Evolutionary conservation across 2,797 vertebrate species (phyloP).

Genomic region (Psittacula derbiana): DNA sequence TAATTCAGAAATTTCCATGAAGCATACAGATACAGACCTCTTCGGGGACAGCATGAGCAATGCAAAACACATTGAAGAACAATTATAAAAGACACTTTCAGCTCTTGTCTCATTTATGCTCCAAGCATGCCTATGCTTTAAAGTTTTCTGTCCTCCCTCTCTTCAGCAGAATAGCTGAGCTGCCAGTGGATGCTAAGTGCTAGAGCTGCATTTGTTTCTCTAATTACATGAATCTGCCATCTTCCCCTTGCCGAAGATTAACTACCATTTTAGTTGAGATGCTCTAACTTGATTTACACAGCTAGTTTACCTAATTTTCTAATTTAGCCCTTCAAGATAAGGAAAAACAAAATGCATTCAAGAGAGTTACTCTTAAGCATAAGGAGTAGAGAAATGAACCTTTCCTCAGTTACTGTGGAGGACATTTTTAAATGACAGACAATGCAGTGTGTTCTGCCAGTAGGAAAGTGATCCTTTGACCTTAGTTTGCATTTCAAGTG

Average conservation of each 20-base stretch:
- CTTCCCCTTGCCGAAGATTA: not conserved
- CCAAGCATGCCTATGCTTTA: conserved; percentile 13
- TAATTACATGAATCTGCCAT: conserved; percentile 43
- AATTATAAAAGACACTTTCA: conserved; percentile 43
- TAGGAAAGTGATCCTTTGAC: conserved; percentile 60
- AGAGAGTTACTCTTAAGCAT: not conserved
- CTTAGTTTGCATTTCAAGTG: conserved; percentile 69
- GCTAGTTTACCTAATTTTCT: conserved; percentile 56
- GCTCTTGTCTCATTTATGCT: conserved; percentile 38
- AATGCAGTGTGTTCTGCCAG: conserved; percentile 33
- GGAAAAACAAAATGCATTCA: conserved; percentile 4
- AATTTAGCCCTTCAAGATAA: conserved; percentile 31
- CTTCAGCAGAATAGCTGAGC: conserved; percentile 28
- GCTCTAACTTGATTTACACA: conserved; percentile 17
- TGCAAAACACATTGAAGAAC: conserved; percentile 50
- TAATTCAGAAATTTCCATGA: conserved; percentile 4
- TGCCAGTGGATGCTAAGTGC: not conserved
- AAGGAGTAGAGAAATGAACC: not conserved
- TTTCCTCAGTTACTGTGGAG: conserved; percentile 10
- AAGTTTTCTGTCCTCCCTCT: conserved; percentile 40
- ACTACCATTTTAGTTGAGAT: conserved; percentile 48
- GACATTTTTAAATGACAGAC: conserved; percentile 50
- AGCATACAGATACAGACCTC: not conserved
- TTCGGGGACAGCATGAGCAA: conserved; percentile 10
- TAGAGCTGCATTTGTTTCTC: conserved; percentile 48